phyloP scores from a whole-genome alignment of 2,113 vertebrate genomes.

The Toxotes chatareus region DNA sequence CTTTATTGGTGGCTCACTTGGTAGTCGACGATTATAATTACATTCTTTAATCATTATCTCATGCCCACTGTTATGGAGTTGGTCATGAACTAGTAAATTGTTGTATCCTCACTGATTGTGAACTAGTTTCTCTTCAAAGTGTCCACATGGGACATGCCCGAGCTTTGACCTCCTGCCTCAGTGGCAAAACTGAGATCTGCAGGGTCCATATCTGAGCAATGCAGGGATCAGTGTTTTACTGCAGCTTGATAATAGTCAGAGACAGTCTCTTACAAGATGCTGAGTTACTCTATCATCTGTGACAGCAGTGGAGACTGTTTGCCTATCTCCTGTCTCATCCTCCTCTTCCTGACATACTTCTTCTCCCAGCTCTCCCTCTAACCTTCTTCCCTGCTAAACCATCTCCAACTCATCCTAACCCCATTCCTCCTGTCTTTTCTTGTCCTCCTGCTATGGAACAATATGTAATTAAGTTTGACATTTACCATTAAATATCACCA shows the following conservation, averaged over 20 bases:
- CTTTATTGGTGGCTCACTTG: neutral
- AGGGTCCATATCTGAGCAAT: slow-evolving; percentile 22
- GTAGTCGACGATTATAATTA: neutral
- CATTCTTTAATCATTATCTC: neutral
- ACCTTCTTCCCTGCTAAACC: slow-evolving; percentile 25
- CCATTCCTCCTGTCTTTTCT: slow-evolving; percentile 14
- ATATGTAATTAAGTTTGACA: neutral
- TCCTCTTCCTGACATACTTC: slow-evolving; percentile 50
- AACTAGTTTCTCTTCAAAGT: slow-evolving; percentile 18
- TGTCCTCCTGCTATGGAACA: neutral
- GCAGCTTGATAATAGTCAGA: slow-evolving; percentile 58
- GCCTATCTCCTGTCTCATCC: slow-evolving; percentile 62
- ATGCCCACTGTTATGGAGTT: neutral
- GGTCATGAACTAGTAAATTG: neutral
- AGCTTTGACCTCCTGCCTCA: slow-evolving; percentile 43
- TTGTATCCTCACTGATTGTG: neutral
- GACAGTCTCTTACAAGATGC: slow-evolving; percentile 50
- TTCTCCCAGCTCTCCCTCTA: slow-evolving; percentile 34
- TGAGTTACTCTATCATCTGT: slow-evolving; percentile 65
- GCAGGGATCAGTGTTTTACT: slow-evolving; percentile 54
- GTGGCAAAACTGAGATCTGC: neutral
- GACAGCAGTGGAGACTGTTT: slow-evolving; percentile 69
- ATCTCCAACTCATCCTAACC: slow-evolving; percentile 14
- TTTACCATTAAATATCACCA: no score
- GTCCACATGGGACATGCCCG: neutral